These are phyloP conservation scores for Alaudala cheleensis DNA, from an alignment of 2,113 vertebrate genomes.

Conservation along the genomic window DNA sequence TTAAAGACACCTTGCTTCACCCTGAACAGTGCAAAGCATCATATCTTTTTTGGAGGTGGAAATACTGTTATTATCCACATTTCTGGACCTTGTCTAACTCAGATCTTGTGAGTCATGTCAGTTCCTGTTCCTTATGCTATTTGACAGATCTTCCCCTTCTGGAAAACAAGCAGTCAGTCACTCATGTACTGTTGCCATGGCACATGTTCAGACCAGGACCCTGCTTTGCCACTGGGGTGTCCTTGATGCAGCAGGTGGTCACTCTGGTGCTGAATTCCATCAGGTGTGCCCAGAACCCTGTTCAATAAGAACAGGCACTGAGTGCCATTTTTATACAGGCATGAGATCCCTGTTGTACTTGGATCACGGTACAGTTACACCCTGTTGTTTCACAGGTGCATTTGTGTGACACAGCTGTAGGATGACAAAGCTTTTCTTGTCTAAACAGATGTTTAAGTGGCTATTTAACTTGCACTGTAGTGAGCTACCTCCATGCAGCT, in stretches of 20 bases:
- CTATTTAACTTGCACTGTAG: background rate
- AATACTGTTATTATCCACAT: background rate
- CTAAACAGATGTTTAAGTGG: background rate
- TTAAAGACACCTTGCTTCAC: background rate
- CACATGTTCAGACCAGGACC: background rate
- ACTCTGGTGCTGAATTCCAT: background rate
- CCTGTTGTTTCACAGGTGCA: background rate
- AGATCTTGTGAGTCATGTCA: background rate
- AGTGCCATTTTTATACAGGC: background rate
- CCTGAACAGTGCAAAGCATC: background rate
- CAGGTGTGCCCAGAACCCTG: background rate
- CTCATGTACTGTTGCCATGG: fast-evolving
- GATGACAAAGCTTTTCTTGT: background rate
- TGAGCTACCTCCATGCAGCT: background rate
- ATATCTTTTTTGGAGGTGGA: background rate
- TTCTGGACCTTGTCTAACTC: background rate
- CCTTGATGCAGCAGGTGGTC: background rate
- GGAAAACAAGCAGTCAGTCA: background rate
- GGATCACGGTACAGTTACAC: background rate
- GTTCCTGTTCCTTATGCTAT: background rate
- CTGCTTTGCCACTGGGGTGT: background rate
- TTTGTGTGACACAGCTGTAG: background rate
- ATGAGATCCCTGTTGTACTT: background rate
- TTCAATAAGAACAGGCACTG: background rate
- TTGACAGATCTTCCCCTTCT: background rate